Conservation (phyloP, 2,888 invertebrate species). For the Cheilosia impressa region DNA sequence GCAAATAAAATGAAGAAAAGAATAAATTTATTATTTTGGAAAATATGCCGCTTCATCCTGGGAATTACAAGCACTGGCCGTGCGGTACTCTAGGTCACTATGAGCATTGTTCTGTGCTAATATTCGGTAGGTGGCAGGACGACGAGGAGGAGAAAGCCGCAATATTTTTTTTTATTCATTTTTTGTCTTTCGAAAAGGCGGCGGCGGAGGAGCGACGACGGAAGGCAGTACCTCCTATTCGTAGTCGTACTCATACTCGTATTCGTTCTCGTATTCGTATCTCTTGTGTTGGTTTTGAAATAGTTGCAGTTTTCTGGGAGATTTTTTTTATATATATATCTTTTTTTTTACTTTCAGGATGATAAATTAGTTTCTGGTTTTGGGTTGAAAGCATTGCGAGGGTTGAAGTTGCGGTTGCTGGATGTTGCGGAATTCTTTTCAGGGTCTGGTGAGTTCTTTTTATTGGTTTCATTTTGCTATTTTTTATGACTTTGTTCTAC, state of each 20-base stretch:
- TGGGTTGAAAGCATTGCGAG: slow-evolving; percentile 58
- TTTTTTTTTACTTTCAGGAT: slow-evolving; percentile 58
- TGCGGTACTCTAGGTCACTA: slow-evolving; percentile 30
- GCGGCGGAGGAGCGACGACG: not conserved
- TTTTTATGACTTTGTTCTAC: slow-evolving; percentile 80
- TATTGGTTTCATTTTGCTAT: slow-evolving; percentile 77
- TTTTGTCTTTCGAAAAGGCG: slow-evolving; percentile 11
- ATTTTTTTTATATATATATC: slow-evolving; percentile 9
- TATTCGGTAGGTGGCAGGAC: slow-evolving; percentile 1
- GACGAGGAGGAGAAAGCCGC: slow-evolving; percentile 22
- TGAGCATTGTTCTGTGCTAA: slow-evolving; percentile 57
- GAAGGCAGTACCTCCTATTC: slow-evolving; percentile 53
- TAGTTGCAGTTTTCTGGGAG: slow-evolving; percentile 72
- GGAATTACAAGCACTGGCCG: slow-evolving; percentile 62
- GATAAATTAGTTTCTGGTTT: slow-evolving; percentile 76
- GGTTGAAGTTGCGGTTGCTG: slow-evolving; percentile 57
- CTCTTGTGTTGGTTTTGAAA: slow-evolving; percentile 72
- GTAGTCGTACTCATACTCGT: slow-evolving; percentile 1
- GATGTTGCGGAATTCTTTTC: slow-evolving; percentile 76
- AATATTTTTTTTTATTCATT: slow-evolving; percentile 14
- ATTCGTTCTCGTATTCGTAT: slow-evolving; percentile 36
- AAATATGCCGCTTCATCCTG: slow-evolving; percentile 70
- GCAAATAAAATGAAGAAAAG: slow-evolving; percentile 69
- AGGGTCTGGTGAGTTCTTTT: slow-evolving; percentile 71
- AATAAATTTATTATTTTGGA: slow-evolving; percentile 73